These are phyloP conservation scores for Sesia bembeciformis DNA, from an alignment of 2,888 invertebrate genomes.

Conservation along the genomic window DNA sequence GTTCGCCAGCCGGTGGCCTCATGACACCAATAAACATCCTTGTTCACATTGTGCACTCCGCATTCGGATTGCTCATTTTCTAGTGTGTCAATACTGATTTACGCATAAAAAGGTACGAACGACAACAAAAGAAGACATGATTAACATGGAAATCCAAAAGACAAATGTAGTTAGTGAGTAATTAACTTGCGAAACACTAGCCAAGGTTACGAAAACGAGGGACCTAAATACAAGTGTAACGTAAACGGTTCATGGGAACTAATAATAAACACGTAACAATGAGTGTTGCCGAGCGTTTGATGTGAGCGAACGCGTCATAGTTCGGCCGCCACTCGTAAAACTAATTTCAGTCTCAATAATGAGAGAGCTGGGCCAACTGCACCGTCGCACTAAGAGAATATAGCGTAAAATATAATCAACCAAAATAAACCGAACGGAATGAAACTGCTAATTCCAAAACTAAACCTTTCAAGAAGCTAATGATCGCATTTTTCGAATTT, in stretches of 20 bases:
- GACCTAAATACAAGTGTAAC: constrained; percentile 40
- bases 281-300: constrained; percentile 45
- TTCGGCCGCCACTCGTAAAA: constrained; percentile 57
- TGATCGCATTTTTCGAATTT: too few relatives aligned
- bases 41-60: constrained; percentile 17
- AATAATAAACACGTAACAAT: constrained; percentile 69
- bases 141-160: background rate
- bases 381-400: constrained; percentile 20
- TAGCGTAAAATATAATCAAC: background rate
- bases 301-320: constrained; percentile 55
- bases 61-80: constrained; percentile 16
- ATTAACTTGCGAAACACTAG: constrained; percentile 23
- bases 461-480: too few relatives aligned
- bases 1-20: constrained; percentile 42
- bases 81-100: constrained; percentile 23
- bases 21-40: constrained; percentile 54
- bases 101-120: background rate
- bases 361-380: constrained; percentile 27
- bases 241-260: constrained; percentile 51
- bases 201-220: constrained; percentile 53
- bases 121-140: background rate
- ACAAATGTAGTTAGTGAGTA: background rate
- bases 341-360: constrained; percentile 53
- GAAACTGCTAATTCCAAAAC: too few relatives aligned
- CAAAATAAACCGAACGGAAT: too few relatives aligned